Base-by-base conservation (phyloP, 2,113 vertebrate genomes). In the Tapirus terrestris region DNA sequence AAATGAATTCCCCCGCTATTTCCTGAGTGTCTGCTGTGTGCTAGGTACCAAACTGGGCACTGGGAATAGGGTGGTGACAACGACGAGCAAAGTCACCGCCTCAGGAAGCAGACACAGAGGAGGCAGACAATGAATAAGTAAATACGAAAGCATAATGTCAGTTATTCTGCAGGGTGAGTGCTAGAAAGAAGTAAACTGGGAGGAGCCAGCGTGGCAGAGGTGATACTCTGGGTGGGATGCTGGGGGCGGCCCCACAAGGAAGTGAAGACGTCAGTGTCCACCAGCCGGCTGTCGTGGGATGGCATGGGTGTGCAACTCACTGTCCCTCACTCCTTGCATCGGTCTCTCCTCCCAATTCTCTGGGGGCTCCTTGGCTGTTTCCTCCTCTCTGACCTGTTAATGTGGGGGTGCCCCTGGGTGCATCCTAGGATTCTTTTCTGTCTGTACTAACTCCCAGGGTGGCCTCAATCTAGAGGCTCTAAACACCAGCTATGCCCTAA, bases 181-280 rank as follows among this genome's bases (percentile, higher is more conserved):
- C 79, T 25, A 0, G 18, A 7, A 10, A 18, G 56, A 33, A 48
- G 29, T 4, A 13, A 93, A 2, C 21, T 8, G n/a, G 43, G 56
- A 13, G 17, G 27, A 31, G 48, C 3, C 3, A 72, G 17, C 0
- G 0, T 4, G 9, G 23, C 27, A 12, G 5, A 36, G 31, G 14
- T 29, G 72, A 27, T 8, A 14, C 48, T 60, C 20, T 3, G 13
- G 29, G 14, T 33, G 72, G 60, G 43, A 12, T 12, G 13, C 18
- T 3, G 16, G 12, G 39, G 43, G 31, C 58, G 8, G 23, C 65
- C 29, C 29, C 53, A 17, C 17, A 13, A 8, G 53, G 79, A 75
- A 25, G 31, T 14, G 31, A 60, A 8, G 70, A 68, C 31, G 3
- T 7, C 9, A 5, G n/a, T 4, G 75, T 12, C 39, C 65, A 5